phyloP scores from a whole-genome alignment of 2,797 vertebrate genomes.

The Enteromius anoplus region DNA sequence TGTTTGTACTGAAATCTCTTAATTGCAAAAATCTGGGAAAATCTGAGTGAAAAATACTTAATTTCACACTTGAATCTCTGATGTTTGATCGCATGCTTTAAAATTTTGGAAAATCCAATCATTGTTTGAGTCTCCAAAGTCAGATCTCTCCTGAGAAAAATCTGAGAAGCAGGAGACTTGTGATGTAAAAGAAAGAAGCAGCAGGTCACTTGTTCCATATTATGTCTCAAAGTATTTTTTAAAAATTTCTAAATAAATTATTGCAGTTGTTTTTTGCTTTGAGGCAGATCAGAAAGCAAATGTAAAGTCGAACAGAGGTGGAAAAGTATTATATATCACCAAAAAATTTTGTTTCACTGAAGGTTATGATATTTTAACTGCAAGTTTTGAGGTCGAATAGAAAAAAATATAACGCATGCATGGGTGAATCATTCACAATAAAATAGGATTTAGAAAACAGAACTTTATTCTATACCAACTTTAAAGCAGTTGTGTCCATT shows the following conservation, averaged over 20 bases:
- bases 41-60: not conserved
- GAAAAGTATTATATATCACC: not conserved
- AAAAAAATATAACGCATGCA: not conserved
- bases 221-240: not conserved
- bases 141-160: not conserved
- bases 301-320: not conserved
- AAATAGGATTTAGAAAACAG: not conserved
- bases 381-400: not conserved
- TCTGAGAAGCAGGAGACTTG: not conserved
- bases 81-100: not conserved
- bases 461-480: not conserved
- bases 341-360: too few species aligned
- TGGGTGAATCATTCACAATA: not conserved
- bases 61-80: not conserved
- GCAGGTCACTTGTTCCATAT: not conserved
- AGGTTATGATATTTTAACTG: not conserved
- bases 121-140: not conserved
- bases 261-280: not conserved
- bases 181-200: not conserved
- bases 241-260: not conserved
- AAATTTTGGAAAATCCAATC: not conserved
- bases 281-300: not conserved
- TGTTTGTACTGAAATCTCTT: not conserved
- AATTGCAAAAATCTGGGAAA: not conserved
- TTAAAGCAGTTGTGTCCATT: not conserved